These are phyloP conservation scores for Habroteleia sp. DNA, from an alignment of 2,888 invertebrate genomes.

Conservation along the genomic window DNA sequence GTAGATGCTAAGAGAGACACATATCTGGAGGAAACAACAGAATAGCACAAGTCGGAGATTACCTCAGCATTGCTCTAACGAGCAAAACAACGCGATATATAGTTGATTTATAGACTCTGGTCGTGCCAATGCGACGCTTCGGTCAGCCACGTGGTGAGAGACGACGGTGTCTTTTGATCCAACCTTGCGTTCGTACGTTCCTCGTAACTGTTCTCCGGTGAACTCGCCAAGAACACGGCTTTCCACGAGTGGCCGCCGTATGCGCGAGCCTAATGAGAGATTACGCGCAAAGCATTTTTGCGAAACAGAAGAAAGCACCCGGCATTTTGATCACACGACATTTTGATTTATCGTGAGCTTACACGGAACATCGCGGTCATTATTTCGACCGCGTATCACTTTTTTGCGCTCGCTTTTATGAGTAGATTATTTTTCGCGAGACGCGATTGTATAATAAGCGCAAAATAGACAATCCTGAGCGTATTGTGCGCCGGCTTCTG, in stretches of 20 bases:
- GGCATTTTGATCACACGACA: conserved; percentile 54
- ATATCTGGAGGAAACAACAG: conserved; percentile 46
- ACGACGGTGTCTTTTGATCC: conserved; percentile 67
- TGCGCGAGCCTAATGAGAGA: conserved; percentile 58
- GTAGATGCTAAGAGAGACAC: conserved; percentile 43
- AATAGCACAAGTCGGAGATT: conserved; percentile 46
- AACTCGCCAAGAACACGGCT: conserved; percentile 51
- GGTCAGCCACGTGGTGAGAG: conserved; percentile 65
- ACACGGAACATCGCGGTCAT: conserved; percentile 32
- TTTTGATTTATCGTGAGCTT: conserved; percentile 52
- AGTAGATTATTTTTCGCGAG: conserved; percentile 18
- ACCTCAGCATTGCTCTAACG: conserved; percentile 69
- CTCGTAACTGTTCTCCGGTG: conserved; percentile 45
- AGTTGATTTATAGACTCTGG: conserved; percentile 72
- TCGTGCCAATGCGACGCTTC: conserved; percentile 65
- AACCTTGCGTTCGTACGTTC: conserved; percentile 32
- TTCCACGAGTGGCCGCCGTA: conserved; percentile 23
- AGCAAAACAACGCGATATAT: conserved; percentile 75
- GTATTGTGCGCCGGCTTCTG: no score
- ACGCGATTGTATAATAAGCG: conserved; percentile 30
- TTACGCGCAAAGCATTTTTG: conserved; percentile 56
- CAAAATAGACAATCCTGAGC: conserved; percentile 10
- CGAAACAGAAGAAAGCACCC: conserved; percentile 35
- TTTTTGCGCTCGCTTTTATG: conserved; percentile 25
- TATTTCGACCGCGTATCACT: conserved; percentile 21